phyloP scores from a whole-genome alignment of 2,797 vertebrate genomes.

The Schizopygopsis malacanthus region DNA sequence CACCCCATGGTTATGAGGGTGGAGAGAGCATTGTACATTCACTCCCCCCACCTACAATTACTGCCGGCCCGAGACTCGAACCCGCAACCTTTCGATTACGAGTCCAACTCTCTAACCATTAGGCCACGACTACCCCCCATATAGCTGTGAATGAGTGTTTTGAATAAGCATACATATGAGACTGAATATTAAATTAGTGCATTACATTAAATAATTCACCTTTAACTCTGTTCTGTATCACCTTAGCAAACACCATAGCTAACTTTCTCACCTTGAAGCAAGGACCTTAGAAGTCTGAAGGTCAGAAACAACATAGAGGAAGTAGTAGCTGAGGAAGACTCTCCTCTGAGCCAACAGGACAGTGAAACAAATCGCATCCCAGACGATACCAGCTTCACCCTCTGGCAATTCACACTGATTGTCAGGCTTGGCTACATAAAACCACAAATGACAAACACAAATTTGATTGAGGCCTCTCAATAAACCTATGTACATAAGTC shows the following conservation, averaged over 20 bases:
- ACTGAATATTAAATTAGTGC: not conserved
- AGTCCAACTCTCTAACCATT: no score
- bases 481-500: not conserved
- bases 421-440: constrained; percentile 69
- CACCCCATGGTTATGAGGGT: no score
- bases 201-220: not conserved
- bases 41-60: no score
- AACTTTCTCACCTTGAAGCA: constrained; percentile 74
- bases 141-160: no score
- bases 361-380: constrained; percentile 81
- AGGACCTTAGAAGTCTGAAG: constrained; percentile 79
- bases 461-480: not conserved
- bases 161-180: no score
- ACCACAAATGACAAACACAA: constrained; percentile 36
- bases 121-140: no score
- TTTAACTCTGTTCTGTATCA: not conserved
- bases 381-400: constrained; percentile 80
- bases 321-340: constrained; percentile 84
- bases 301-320: constrained; percentile 82
- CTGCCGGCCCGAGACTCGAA: no score
- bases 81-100: no score
- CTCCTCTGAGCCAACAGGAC: constrained; percentile 79
- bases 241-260: not conserved
- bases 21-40: no score
- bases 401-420: constrained; percentile 77